These are phyloP conservation scores for Vimba vimba DNA, from an alignment of 2,113 vertebrate genomes.

Conservation along the genomic window DNA sequence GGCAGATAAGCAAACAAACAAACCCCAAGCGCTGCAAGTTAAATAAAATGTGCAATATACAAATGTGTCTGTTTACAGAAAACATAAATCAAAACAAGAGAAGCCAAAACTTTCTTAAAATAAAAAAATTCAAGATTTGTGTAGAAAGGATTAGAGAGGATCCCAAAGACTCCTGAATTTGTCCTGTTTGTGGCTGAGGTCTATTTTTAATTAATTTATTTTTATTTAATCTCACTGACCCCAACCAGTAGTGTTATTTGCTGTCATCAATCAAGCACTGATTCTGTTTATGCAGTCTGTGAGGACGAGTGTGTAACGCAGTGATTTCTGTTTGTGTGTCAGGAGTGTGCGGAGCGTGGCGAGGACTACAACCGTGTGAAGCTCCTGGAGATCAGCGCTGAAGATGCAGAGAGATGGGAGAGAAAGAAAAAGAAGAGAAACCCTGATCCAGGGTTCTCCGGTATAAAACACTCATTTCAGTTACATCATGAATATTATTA, in stretches of 20 bases:
- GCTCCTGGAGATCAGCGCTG: slow-evolving; percentile 91
- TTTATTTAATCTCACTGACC: background rate
- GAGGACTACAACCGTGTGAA: slow-evolving; percentile 92
- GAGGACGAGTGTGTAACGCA: background rate
- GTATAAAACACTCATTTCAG: slow-evolving; percentile 65
- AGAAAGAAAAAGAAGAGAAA: slow-evolving; percentile 93
- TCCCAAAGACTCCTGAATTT: too few relatives aligned
- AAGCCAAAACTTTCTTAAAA: too few relatives aligned
- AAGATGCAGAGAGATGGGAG: slow-evolving; percentile 93
- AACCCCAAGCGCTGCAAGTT: too few relatives aligned
- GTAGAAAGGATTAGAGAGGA: too few relatives aligned
- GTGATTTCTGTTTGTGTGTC: slow-evolving; percentile 12
- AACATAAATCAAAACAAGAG: too few relatives aligned
- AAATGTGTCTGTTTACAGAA: too few relatives aligned
- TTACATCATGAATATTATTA: background rate
- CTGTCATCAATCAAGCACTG: background rate
- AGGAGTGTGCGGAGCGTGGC: slow-evolving; percentile 89
- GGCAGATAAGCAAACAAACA: too few relatives aligned
- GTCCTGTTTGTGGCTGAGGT: too few relatives aligned
- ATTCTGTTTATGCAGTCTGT: background rate
- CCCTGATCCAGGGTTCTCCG: slow-evolving; percentile 94
- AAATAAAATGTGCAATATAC: too few relatives aligned
- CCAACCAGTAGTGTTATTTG: background rate
- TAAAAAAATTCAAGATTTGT: too few relatives aligned
- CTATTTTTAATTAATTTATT: background rate